Evolutionary conservation across 1,140 invertebrate species (phyloP), one percentile per base, ranked within the genome.

Genomic region (Diachasmimorpha longicaudata): DNA sequence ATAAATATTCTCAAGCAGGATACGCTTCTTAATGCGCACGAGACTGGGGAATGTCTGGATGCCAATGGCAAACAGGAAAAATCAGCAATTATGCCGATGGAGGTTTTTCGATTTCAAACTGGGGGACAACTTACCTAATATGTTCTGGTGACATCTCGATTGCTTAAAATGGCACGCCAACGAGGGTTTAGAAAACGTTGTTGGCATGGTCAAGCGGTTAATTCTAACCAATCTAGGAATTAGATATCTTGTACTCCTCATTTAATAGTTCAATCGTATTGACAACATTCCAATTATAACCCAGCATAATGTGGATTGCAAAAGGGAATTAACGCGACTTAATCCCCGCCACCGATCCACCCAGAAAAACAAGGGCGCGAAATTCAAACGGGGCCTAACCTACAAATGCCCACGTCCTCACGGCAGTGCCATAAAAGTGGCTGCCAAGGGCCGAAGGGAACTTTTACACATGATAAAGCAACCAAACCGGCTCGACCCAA

Each of bases 261-360:
- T 78, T 78, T 82, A 87, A 85, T 84, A 85, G 82, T 85, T 84
- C 83, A 81, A 87, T 87, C 82, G 81, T 80, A 74, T 73, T 37
- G 76, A 75, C 81, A 79, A 79, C 83, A 84, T 87, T 85, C 82
- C 85, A 82, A 86, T 85, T 86, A 85, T 63, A 55, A 55, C 4
- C 11, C 13, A 42, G 13, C 39, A 42, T 42, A 42, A 10, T 42
- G 39, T 2, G 31, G 31, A 31, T 31, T 31, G 31, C 31, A 31
- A 31, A 31, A 31, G 31, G 31, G 31, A 6, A 31, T 6, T 31
- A 3, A 31, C 31, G 2, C 6, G 6, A 31, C 6, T 31, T 31
- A 31, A 31, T 2, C 2, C 31, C 2, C 6, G 31, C 6, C 31
- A 6, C 31, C 31, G 31, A 31, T 31, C n/a, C n/a, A n/a, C 31